Percentiles rank a stretch among this genome's conserved stretches.
phyloP scores from a whole-genome alignment of 2,797 vertebrate genomes.

The Sebastes hubbsi region DNA sequence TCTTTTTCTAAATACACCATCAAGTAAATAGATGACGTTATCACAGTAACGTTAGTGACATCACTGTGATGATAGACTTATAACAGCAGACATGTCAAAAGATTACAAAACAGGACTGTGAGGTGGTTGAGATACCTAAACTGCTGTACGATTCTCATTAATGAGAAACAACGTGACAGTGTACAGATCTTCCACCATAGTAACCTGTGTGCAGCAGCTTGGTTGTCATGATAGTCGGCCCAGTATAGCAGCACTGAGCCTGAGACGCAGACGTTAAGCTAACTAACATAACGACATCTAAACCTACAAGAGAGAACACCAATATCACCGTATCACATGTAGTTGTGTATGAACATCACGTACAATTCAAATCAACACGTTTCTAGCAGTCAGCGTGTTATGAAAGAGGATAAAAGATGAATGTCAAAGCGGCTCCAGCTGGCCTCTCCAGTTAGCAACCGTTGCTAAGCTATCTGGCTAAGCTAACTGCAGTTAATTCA shows the following conservation, averaged over 20 bases:
- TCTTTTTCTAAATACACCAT: background rate
- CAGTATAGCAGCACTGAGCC: conserved; percentile 55
- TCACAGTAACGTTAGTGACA: conserved; percentile 3
- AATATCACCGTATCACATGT: background rate
- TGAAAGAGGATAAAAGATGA: background rate
- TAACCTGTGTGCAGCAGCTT: conserved; percentile 1
- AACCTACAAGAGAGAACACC: background rate
- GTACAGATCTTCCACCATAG: background rate
- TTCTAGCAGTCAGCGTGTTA: background rate
- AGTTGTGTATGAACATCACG: background rate
- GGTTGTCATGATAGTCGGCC: conserved; percentile 43
- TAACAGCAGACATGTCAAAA: background rate
- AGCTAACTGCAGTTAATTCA: conserved; percentile 50
- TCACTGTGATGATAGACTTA: background rate
- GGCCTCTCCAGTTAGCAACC: conserved; percentile 52
- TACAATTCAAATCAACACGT: accelerated
- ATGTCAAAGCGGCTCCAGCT: conserved; percentile 45
- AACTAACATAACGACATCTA: conserved; percentile 23
- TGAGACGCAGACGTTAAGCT: conserved; percentile 22
- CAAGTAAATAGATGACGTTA: background rate
- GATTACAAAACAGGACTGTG: background rate
- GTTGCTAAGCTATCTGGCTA: conserved; percentile 52
- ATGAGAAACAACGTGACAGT: background rate
- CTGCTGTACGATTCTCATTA: background rate
- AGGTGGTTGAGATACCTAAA: background rate